phyloP scores from a whole-genome alignment of 1,140 invertebrate species.

The Drosophila pachea region DNA sequence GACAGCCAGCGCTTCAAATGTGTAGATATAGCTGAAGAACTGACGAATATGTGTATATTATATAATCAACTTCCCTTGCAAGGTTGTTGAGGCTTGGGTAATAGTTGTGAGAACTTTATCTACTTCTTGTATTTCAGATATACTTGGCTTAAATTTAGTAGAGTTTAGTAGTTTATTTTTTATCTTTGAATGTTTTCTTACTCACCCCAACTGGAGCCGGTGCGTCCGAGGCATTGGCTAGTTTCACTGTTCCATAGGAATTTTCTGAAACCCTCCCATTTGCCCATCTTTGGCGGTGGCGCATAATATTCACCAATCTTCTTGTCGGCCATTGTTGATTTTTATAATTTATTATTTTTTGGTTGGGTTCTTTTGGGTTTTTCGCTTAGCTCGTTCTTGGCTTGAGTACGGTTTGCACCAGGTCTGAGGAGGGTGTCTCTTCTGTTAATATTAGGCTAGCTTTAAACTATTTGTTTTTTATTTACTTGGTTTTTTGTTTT shows the following conservation, averaged over 20 bases:
- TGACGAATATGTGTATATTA: not conserved
- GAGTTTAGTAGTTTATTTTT: too few species aligned
- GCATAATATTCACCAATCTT: constrained; percentile 87
- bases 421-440: constrained; percentile 47
- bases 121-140: too few species aligned
- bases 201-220: constrained; percentile 94
- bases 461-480: constrained; percentile 49
- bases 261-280: constrained; percentile 90
- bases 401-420: constrained; percentile 31
- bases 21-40: not conserved
- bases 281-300: constrained; percentile 88
- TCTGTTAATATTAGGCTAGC: constrained; percentile 49
- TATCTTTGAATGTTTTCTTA: constrained; percentile 8
- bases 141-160: too few species aligned
- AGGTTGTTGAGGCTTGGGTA: too few species aligned
- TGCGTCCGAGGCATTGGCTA: constrained; percentile 91
- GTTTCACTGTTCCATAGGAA: constrained; percentile 94
- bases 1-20: not conserved
- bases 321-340: constrained; percentile 85
- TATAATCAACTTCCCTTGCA: too few species aligned
- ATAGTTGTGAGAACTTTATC: too few species aligned
- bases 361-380: constrained; percentile 32
- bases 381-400: constrained; percentile 17
- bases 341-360: constrained; percentile 37
- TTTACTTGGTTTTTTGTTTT: constrained; percentile 29